phyloP scores from a whole-genome alignment of 2,888 invertebrate species.

The Poecilus cupreus region DNA sequence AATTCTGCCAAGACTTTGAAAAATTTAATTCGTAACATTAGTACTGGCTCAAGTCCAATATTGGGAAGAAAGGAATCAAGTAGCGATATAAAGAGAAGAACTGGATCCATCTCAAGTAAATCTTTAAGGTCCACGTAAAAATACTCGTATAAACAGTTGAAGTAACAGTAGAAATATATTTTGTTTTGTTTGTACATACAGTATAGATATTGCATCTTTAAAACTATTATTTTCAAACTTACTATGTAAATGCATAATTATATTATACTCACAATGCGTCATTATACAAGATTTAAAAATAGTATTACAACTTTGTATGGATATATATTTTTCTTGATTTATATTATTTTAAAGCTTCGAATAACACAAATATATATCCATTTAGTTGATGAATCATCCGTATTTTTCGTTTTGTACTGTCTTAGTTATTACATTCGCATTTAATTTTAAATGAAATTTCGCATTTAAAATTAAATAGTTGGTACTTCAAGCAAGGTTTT shows the following conservation, averaged over 20 bases:
- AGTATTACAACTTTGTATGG: no score
- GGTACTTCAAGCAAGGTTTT: no score
- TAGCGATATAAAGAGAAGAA: constrained; percentile 74
- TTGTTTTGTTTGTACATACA: constrained; percentile 6
- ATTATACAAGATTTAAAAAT: not conserved
- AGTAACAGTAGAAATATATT: constrained; percentile 10
- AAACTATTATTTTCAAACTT: not conserved
- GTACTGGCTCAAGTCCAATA: constrained; percentile 86
- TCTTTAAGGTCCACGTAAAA: constrained; percentile 50
- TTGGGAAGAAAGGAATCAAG: constrained; percentile 81
- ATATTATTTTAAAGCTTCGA: no score
- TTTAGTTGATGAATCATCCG: no score
- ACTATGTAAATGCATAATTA: not conserved
- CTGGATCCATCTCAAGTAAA: constrained; percentile 59
- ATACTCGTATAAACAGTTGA: constrained; percentile 47
- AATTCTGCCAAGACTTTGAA: constrained; percentile 86
- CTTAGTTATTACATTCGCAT: no score
- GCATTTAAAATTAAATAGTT: no score
- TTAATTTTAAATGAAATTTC: no score
- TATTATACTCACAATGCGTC: not conserved
- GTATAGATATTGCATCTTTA: not conserved
- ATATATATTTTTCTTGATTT: no score
- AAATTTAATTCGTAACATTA: constrained; percentile 87
- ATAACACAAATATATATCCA: no score
- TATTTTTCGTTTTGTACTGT: not conserved